Conservation (phyloP, 2,113 vertebrate genomes). For the Platycercus adscitus region DNA sequence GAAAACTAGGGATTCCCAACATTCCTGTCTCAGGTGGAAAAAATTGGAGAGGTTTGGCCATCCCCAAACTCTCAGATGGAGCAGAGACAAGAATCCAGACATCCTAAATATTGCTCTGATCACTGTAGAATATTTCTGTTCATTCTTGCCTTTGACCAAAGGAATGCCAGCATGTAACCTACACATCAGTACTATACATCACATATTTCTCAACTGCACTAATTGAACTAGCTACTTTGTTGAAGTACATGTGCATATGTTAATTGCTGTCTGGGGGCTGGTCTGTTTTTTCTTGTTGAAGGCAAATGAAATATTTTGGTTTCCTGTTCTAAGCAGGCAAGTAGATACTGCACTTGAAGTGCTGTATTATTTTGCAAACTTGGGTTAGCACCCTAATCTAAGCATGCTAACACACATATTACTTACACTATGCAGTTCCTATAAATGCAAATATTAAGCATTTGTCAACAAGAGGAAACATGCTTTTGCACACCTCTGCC, state of each 20-base stretch:
- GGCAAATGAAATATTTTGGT: neutral
- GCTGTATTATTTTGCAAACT: neutral
- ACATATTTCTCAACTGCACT: neutral
- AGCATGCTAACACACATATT: neutral
- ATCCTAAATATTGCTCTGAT: neutral
- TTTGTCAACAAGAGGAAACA: neutral
- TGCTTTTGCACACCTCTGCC: neutral
- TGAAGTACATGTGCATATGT: neutral
- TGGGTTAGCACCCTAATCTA: neutral
- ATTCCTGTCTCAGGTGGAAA: neutral
- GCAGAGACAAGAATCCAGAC: neutral
- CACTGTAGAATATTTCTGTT: neutral
- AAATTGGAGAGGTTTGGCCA: neutral
- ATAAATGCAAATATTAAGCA: neutral
- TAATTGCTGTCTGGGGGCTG: neutral
- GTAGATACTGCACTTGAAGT: neutral
- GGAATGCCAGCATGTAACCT: neutral
- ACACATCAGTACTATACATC: neutral
- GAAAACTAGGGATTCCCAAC: neutral
- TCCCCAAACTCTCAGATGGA: neutral
- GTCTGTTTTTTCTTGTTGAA: neutral
- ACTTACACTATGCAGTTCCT: neutral
- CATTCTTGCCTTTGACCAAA: neutral
- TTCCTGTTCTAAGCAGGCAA: neutral
- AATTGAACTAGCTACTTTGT: neutral